Percentiles rank a stretch among this genome's conserved stretches.
Conservation (phyloP, 2,888 invertebrate species). For the Parelbella ahira region DNA sequence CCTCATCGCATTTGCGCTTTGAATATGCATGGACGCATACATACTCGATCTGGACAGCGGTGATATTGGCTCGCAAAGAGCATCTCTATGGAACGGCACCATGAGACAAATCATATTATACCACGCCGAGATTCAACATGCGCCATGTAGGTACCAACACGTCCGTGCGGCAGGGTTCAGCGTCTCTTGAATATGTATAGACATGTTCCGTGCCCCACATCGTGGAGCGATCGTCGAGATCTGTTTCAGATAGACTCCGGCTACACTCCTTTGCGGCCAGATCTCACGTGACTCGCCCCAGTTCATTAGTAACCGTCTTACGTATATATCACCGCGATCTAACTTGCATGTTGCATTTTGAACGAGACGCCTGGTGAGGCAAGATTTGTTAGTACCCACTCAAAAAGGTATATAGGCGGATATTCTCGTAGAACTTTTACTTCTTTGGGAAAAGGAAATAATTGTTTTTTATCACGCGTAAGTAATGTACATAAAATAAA, state of each 20-base stretch:
- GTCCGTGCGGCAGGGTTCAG: constrained; percentile 6
- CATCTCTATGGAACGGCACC: constrained; percentile 3
- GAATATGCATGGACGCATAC: constrained; percentile 8
- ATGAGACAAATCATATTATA: constrained; percentile 6
- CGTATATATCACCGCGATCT: too few relatives aligned
- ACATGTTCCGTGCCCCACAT: constrained; percentile 35
- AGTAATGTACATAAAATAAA: too few relatives aligned
- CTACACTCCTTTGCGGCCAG: too few relatives aligned
- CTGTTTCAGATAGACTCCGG: constrained; percentile 24
- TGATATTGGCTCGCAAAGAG: constrained; percentile 4
- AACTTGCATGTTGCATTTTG: too few relatives aligned
- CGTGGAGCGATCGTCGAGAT: constrained; percentile 29
- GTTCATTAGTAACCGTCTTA: too few relatives aligned
- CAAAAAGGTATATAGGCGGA: too few relatives aligned
- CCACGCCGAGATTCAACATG: background rate
- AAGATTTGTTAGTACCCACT: too few relatives aligned
- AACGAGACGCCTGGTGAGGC: too few relatives aligned
- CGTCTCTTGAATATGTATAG: constrained; percentile 38
- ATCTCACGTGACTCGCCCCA: too few relatives aligned
- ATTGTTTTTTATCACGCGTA: too few relatives aligned
- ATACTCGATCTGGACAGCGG: background rate
- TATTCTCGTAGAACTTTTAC: too few relatives aligned
- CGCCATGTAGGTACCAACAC: constrained; percentile 21
- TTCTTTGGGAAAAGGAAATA: too few relatives aligned
- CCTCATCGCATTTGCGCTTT: constrained; percentile 9